Conservation (phyloP, 2,797 vertebrate genomes). For the Decapterus maruadsi region DNA sequence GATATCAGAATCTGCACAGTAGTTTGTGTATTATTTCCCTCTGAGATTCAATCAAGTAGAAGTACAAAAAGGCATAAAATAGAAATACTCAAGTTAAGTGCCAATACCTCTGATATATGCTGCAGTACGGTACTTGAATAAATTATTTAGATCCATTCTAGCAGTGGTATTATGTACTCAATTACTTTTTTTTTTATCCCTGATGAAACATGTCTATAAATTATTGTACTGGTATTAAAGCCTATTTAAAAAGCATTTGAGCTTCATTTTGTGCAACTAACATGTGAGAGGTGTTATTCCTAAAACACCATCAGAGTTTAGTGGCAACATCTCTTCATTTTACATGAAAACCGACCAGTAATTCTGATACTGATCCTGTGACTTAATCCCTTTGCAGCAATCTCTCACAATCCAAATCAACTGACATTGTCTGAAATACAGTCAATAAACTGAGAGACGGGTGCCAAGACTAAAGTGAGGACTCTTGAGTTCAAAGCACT, state of each 20-base stretch:
- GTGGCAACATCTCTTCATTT: background rate
- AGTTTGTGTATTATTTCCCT: background rate
- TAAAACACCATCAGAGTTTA: background rate
- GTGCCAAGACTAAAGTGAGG: slow-evolving; percentile 22
- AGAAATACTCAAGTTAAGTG: background rate
- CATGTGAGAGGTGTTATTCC: background rate
- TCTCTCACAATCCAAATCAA: slow-evolving; percentile 21
- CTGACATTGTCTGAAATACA: background rate
- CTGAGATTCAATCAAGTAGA: background rate
- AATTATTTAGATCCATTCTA: background rate
- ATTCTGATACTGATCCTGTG: slow-evolving; percentile 12
- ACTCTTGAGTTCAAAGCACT: slow-evolving; percentile 34
- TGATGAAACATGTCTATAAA: background rate
- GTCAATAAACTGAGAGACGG: slow-evolving; percentile 11
- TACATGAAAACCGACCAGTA: slow-evolving; percentile 5
- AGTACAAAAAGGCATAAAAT: background rate
- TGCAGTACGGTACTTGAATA: too few relatives aligned
- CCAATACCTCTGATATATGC: background rate
- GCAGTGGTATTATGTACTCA: background rate
- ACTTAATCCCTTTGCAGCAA: slow-evolving; percentile 8
- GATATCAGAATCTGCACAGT: background rate
- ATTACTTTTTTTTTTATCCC: background rate
- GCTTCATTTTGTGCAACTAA: background rate
- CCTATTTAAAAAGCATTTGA: background rate
- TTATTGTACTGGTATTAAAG: background rate